These are phyloP conservation scores for Anagrus nilaparvatae DNA, from an alignment of 1,140 invertebrate species.

Conservation along the genomic window DNA sequence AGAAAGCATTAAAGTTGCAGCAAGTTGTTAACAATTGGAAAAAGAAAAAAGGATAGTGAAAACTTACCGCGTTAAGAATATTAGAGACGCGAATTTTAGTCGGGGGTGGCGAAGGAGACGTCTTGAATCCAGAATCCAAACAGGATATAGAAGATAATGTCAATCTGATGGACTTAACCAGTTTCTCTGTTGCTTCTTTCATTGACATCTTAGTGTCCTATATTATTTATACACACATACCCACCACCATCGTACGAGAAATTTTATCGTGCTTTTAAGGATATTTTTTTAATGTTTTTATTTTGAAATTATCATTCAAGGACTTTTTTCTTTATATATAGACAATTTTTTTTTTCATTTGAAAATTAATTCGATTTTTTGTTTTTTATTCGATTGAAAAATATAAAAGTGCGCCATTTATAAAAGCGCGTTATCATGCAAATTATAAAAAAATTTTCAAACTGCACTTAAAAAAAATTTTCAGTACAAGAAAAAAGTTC, in stretches of 20 bases:
- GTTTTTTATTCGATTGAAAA: too few species aligned
- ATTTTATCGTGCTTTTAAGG: conserved; percentile 10
- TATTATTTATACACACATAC: conserved; percentile 31
- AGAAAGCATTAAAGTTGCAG: too few species aligned
- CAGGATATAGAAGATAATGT: conserved; percentile 36
- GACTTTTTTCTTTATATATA: conserved; percentile 15
- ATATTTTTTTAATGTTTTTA: conserved; percentile 6
- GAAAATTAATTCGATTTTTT: too few species aligned
- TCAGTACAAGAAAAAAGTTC: conserved; percentile 14
- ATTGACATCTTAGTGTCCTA: conserved; percentile 29
- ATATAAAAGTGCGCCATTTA: too few species aligned
- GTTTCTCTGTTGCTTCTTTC: conserved; percentile 28
- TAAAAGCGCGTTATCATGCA: too few species aligned
- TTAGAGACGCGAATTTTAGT: conserved; percentile 29
- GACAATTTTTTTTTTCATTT: too few species aligned
- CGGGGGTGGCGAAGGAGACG: conserved; percentile 29
- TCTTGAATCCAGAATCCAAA: conserved; percentile 26
- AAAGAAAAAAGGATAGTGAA: not conserved
- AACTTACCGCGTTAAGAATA: conserved; percentile 28
- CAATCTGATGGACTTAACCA: conserved; percentile 31
- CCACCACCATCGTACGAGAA: conserved; percentile 19
- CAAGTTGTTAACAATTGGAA: too few species aligned
- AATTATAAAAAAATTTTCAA: too few species aligned
- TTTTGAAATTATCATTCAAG: conserved; percentile 11
- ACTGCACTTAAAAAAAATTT: too few species aligned